Conservation (phyloP, 2,888 invertebrate species). For the Xestobium rufovillosum region DNA sequence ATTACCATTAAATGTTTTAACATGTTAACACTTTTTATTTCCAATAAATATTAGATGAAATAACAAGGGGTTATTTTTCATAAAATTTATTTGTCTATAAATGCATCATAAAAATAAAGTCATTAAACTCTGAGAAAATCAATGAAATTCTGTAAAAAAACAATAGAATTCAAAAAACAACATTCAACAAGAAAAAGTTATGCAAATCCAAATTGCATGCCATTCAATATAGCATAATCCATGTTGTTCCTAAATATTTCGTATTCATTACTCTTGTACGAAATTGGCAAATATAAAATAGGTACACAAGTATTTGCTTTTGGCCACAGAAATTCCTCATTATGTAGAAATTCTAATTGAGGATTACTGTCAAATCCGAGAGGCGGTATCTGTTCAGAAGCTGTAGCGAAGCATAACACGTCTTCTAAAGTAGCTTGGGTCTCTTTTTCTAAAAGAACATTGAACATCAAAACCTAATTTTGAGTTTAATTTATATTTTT, state of each 20-base stretch:
- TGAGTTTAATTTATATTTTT: conserved; percentile 1
- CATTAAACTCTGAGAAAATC: no score
- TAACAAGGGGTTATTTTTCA: no score
- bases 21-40: no score
- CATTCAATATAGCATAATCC: conserved; percentile 7
- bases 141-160: conserved; percentile 4
- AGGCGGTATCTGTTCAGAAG: conserved; percentile 3
- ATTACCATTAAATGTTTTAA: no score
- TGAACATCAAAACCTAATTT: conserved; percentile 3
- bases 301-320: conserved; percentile 6
- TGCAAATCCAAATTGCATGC: conserved; percentile 8
- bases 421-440: conserved; percentile 5
- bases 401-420: conserved; percentile 6
- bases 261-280: conserved; percentile 5
- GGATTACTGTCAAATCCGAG: conserved; percentile 3
- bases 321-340: conserved; percentile 7
- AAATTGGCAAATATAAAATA: conserved; percentile 8
- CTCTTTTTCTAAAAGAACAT: conserved; percentile 6
- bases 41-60: no score
- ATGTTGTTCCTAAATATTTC: conserved; percentile 4
- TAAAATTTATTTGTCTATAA: no score
- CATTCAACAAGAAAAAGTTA: conserved; percentile 2
- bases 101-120: no score
- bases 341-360: conserved; percentile 8
- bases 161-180: not conserved